Conservation (phyloP, 2,888 invertebrate genomes). For the Scaptomyza cyrtandrae region DNA sequence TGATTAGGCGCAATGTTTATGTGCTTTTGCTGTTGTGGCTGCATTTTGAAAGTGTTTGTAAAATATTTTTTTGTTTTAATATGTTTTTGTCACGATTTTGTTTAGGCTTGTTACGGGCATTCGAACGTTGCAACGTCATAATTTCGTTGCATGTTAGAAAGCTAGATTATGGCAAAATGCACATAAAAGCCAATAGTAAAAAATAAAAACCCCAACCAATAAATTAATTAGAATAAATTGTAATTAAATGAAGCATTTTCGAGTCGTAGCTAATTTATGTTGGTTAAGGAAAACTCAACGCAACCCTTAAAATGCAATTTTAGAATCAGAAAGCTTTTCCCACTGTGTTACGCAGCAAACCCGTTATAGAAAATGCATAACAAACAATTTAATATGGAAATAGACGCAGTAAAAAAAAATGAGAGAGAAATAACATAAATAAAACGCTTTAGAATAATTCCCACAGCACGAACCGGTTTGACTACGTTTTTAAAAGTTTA, state of each 20-base stretch:
- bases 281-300: conserved; percentile 13
- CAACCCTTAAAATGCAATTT: conserved; percentile 52
- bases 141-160: conserved; percentile 51
- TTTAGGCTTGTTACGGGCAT: conserved; percentile 9
- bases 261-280: conserved; percentile 30
- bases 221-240: conserved; percentile 58
- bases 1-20: conserved; percentile 13
- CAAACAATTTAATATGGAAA: conserved; percentile 50
- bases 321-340: conserved; percentile 27
- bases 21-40: conserved; percentile 33
- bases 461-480: conserved; percentile 20
- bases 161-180: conserved; percentile 45
- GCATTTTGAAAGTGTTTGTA: conserved; percentile 64
- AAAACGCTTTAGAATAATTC: neutral
- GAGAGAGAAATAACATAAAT: conserved; percentile 4
- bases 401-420: conserved; percentile 24
- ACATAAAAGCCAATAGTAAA: conserved; percentile 25
- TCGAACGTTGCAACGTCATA: conserved; percentile 39
- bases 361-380: conserved; percentile 34
- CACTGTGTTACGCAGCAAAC: conserved; percentile 37
- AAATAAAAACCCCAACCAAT: conserved; percentile 11
- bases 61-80: conserved; percentile 14
- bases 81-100: conserved; percentile 8
- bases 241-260: conserved; percentile 52
- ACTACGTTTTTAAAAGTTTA: conserved; percentile 1